These are phyloP conservation scores for Pantala flavescens DNA, from an alignment of 1,140 invertebrate genomes.

Conservation along the genomic window DNA sequence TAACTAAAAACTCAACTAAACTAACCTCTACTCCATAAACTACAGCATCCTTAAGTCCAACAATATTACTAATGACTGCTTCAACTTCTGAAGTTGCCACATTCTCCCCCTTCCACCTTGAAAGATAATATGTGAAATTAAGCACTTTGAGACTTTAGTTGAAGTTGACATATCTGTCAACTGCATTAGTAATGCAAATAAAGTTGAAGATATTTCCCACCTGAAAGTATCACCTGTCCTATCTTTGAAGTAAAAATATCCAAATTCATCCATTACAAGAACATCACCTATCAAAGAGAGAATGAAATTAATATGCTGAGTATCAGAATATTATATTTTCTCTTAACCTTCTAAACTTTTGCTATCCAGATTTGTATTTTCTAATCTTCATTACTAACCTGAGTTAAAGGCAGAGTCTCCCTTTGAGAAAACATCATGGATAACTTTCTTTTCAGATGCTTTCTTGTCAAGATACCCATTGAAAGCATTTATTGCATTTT, in stretches of 20 bases:
- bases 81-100: slow-evolving; percentile 96
- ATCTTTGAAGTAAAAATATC: slow-evolving; percentile 93
- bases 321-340: neutral
- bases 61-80: slow-evolving; percentile 71
- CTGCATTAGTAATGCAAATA: too few relatives aligned
- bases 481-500: slow-evolving; percentile 55
- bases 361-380: neutral
- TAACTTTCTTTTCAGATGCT: slow-evolving; percentile 88
- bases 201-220: slow-evolving; percentile 29
- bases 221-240: slow-evolving; percentile 92
- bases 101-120: slow-evolving; percentile 89
- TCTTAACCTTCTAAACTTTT: neutral
- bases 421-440: slow-evolving; percentile 67
- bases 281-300: slow-evolving; percentile 62
- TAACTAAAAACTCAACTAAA: too few relatives aligned
- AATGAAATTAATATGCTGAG: slow-evolving; percentile 9
- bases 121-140: slow-evolving; percentile 26
- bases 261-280: slow-evolving; percentile 77
- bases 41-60: slow-evolving; percentile 57
- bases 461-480: slow-evolving; percentile 77
- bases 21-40: slow-evolving; percentile 83
- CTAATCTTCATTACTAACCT: slow-evolving; percentile 36
- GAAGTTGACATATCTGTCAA: slow-evolving; percentile 16
- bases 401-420: slow-evolving; percentile 90
- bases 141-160: neutral